phyloP scores from a whole-genome alignment of 1,140 invertebrate genomes.

The Capitella teleta region DNA sequence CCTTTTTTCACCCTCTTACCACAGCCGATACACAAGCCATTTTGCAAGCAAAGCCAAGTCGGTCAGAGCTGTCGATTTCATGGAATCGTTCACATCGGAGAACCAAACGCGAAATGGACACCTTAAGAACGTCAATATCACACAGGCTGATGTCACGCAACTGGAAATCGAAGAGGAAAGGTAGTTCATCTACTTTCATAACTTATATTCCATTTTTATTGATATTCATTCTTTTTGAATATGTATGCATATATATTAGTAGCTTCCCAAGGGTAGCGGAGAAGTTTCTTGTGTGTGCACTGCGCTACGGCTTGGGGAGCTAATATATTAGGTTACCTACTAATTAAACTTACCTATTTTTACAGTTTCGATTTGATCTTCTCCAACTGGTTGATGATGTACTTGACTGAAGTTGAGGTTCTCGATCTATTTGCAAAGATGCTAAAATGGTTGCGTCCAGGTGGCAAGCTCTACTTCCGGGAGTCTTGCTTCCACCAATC shows the following conservation, averaged over 20 bases:
- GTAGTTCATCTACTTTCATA: too few species aligned
- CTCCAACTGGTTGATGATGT: slow-evolving; percentile 56
- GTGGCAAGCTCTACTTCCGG: too few species aligned
- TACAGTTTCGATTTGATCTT: slow-evolving; percentile 47
- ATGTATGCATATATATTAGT: too few species aligned
- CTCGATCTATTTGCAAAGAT: too few species aligned
- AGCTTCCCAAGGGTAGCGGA: slow-evolving; percentile 30
- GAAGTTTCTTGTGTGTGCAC: slow-evolving; percentile 37
- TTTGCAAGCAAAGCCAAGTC: slow-evolving; percentile 43
- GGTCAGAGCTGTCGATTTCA: slow-evolving; percentile 51
- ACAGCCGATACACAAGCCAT: slow-evolving; percentile 47
- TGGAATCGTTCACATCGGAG: slow-evolving; percentile 48
- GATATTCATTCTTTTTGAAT: too few species aligned
- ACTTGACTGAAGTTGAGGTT: slow-evolving; percentile 48
- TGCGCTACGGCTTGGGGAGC: too few species aligned
- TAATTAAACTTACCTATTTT: slow-evolving; percentile 3
- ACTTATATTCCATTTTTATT: too few species aligned
- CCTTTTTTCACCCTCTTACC: too few species aligned
- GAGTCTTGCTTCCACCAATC: too few species aligned
- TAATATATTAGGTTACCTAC: neutral
- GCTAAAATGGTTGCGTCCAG: too few species aligned
- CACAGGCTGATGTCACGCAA: slow-evolving; percentile 48
- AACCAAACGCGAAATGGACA: slow-evolving; percentile 44
- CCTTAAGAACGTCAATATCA: slow-evolving; percentile 44
- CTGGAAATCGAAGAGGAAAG: too few species aligned